These are phyloP conservation scores for Mirounga angustirostris DNA, from an alignment of 2,113 vertebrate genomes.

Conservation along the genomic window DNA sequence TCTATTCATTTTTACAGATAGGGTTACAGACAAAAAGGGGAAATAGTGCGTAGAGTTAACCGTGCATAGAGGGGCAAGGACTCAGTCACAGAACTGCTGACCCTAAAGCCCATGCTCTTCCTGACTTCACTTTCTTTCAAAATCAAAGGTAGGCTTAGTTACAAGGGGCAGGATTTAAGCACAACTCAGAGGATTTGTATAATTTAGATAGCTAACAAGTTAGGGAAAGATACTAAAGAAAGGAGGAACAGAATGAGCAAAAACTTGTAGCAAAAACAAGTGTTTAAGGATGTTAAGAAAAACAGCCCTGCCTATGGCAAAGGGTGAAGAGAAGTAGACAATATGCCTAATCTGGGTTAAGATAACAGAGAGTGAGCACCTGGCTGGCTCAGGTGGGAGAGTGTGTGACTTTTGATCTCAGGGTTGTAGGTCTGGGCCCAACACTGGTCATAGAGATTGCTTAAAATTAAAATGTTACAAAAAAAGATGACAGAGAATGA, in stretches of 20 bases:
- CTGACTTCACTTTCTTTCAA: conserved; percentile 5
- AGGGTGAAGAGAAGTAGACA: not conserved
- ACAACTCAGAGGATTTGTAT: conserved; percentile 45
- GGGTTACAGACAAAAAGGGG: not conserved
- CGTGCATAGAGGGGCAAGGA: not conserved
- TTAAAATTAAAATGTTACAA: not conserved
- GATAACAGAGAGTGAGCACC: not conserved
- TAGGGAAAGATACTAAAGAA: not conserved
- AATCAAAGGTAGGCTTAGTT: conserved; percentile 24
- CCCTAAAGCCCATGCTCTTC: not conserved
- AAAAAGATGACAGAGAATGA: not conserved
- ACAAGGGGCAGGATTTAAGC: not conserved
- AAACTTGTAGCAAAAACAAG: not conserved
- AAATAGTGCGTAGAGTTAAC: conserved; percentile 10
- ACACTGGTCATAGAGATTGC: not conserved
- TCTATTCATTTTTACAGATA: not conserved
- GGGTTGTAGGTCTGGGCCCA: not conserved
- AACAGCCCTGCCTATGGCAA: not conserved
- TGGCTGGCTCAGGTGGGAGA: not conserved
- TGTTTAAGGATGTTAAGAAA: conserved; percentile 7
- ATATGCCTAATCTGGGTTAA: not conserved
- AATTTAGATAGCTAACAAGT: not conserved
- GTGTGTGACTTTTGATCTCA: not conserved
- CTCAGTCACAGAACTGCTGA: not conserved
- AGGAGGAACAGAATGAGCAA: not conserved